Evolutionary conservation across 2,888 invertebrate species (phyloP).

Genomic region (Cephus pygmeus): DNA sequence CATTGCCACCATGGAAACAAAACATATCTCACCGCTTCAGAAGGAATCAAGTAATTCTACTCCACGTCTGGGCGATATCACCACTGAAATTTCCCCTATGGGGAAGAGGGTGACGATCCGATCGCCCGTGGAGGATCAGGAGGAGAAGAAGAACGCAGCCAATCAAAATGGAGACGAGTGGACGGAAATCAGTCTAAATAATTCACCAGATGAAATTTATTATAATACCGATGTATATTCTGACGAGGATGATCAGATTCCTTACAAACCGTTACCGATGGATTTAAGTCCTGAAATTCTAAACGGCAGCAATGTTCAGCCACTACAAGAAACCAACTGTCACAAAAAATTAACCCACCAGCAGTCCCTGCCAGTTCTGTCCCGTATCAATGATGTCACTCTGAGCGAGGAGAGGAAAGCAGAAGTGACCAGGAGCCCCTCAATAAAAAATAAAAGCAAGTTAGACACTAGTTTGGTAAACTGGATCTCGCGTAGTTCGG

Average conservation of each 20-base stretch:
- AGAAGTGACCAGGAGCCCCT: slow-evolving; percentile 64
- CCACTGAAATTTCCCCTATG: slow-evolving; percentile 40
- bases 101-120: slow-evolving; percentile 49
- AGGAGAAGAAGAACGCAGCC: slow-evolving; percentile 29
- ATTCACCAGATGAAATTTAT: slow-evolving; percentile 75
- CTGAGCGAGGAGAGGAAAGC: slow-evolving; percentile 51
- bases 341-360: slow-evolving; percentile 64
- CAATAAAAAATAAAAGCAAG: slow-evolving; percentile 59
- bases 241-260: slow-evolving; percentile 66
- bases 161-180: slow-evolving; percentile 71
- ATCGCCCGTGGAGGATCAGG: slow-evolving; percentile 35
- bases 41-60: slow-evolving; percentile 50
- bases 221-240: slow-evolving; percentile 69
- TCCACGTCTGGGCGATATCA: slow-evolving; percentile 53
- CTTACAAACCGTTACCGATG: slow-evolving; percentile 65
- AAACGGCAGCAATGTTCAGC: slow-evolving; percentile 25
- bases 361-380: slow-evolving; percentile 67
- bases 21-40: slow-evolving; percentile 47
- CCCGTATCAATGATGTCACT: slow-evolving; percentile 51
- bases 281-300: slow-evolving; percentile 54
- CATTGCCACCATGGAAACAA: slow-evolving; percentile 51
- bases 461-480: slow-evolving; percentile 68
- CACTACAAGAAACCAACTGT: slow-evolving; percentile 46
- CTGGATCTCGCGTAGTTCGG: slow-evolving; percentile 71
- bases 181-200: slow-evolving; percentile 80